Conservation (phyloP, 2,797 vertebrate genomes). For the Sarcoramphus papa region DNA sequence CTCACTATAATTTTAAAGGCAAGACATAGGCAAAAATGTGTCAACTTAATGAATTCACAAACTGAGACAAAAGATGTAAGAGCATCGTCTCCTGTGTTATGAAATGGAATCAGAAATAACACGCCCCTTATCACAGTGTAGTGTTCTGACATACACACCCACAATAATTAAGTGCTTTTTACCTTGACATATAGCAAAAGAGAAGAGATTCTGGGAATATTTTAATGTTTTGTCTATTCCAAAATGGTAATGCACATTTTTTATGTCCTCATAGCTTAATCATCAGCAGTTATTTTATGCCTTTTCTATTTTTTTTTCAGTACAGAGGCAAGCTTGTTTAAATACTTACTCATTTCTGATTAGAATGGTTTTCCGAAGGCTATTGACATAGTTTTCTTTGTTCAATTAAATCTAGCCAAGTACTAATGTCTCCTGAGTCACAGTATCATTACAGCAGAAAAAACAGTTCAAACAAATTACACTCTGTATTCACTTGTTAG, state of each 20-base stretch:
- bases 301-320: not conserved
- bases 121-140: not conserved
- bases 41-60: not conserved
- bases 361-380: not conserved
- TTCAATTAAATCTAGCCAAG: not conserved
- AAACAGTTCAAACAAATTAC: not conserved
- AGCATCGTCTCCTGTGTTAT: rapidly evolving
- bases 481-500: not conserved
- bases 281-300: not conserved
- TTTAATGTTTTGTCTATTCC: not conserved
- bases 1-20: not conserved
- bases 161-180: not conserved
- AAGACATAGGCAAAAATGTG: not conserved
- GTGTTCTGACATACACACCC: not conserved
- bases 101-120: not conserved
- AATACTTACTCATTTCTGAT: not conserved
- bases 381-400: constrained; percentile 13
- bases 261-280: not conserved
- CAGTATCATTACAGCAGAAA: not conserved
- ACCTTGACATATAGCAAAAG: not conserved
- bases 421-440: not conserved
- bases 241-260: not conserved
- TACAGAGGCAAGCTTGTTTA: not conserved
- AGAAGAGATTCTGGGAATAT: not conserved
- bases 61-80: not conserved